Base-by-base conservation (phyloP, 2,888 invertebrate species). In the Hypomecis atomaria region DNA sequence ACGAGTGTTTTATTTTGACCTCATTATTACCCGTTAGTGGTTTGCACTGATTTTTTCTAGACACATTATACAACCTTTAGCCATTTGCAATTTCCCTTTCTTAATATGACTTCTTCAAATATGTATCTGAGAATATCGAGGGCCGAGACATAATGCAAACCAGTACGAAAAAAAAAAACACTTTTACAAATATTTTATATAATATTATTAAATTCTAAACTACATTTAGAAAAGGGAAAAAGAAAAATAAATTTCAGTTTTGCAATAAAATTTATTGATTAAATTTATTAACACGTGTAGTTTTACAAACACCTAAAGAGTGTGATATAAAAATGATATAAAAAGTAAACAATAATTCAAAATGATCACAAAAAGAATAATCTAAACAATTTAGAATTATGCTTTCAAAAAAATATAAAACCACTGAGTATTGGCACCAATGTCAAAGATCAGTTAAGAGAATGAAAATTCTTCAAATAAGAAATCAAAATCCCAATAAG, bases 401-500 rank as follows among this genome's bases (percentile, higher is more conserved):
- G 23, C 3, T 1, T 23, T 52, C n/a, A 59, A 43, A 54, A 52
- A 63, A 52, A 42, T 40, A 59, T 52, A 59, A 57, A 62, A n/a
- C 33, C 65, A 50, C 50, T 67, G 54, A 62, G 62, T 68, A 77
- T 81, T 80, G 80, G 80, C 82, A 78, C 79, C 76, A 75, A 59
- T 49, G 34, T 55, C 45, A 53, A 52, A 45, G 37, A 9, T 57
- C 40, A 42, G 37, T 44, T 45, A 37, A n/a, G 48, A 52, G 48
- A 67, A 82, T 83, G 91, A 90, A 91, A 91, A 90, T 75, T 81
- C 80, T 90, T 90, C 90, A 90, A 92, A 92, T 83, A 84, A 88
- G 90, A 91, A 92, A 92, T 92, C 88, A 71, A 72, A 71, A 65
- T 58, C 50, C 56, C 63, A 65, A 72, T 23, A 23, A 23, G 23